These are phyloP conservation scores for Melitaea athalia DNA, from an alignment of 2,888 invertebrate species.

Conservation along the genomic window DNA sequence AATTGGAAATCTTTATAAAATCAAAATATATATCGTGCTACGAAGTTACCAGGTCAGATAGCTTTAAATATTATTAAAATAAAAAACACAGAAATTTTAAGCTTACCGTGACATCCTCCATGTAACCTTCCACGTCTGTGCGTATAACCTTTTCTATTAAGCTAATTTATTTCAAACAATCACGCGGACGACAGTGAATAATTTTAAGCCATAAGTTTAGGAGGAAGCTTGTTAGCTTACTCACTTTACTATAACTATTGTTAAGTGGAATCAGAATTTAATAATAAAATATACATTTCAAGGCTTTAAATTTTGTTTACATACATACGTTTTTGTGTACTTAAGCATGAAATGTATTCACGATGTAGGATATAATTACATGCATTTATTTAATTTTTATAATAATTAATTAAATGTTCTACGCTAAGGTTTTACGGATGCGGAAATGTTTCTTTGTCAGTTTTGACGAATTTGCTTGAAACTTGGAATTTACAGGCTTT, in stretches of 20 bases:
- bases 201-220: conserved; percentile 16
- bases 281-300: not conserved
- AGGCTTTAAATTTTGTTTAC: not conserved
- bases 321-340: too few species aligned
- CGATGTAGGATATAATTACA: too few species aligned
- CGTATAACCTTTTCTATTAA: conserved; percentile 17
- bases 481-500: too few species aligned
- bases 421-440: too few species aligned
- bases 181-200: conserved; percentile 20
- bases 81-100: not conserved
- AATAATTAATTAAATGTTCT: too few species aligned
- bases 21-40: too few species aligned
- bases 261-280: not conserved
- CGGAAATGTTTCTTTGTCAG: too few species aligned
- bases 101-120: not conserved
- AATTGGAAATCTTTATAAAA: too few species aligned
- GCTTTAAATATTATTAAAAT: not conserved
- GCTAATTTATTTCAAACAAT: conserved; percentile 19
- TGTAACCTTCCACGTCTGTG: conserved; percentile 13
- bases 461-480: too few species aligned
- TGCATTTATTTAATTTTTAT: too few species aligned
- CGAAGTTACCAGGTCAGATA: too few species aligned
- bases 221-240: conserved; percentile 2
- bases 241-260: conserved; percentile 7
- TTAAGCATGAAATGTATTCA: too few species aligned